Base-by-base conservation (phyloP, 2,113 vertebrate genomes). In the Gallinago paraguaiae region DNA sequence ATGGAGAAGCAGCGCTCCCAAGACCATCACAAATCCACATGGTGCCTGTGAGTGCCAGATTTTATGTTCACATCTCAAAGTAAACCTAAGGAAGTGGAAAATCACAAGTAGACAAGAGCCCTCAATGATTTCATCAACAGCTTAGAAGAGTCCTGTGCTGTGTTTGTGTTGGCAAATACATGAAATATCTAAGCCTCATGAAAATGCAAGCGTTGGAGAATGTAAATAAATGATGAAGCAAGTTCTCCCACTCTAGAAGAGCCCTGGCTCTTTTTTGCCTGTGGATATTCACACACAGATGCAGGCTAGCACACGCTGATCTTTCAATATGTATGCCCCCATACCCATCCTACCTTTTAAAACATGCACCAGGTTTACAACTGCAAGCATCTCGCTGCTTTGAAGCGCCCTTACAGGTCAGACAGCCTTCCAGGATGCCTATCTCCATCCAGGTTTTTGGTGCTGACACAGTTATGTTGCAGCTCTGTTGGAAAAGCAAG, bases 171-270 rank as follows among this genome's bases (percentile, higher is more conserved):
- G 81, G 89, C 61, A 89, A 53, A 67, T 27, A 71, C 11, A 41
- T 18, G 2, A 87, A 87, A 89, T 89, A 82, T 17, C 80, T 68
- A 79, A 82, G 41, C 30, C 48, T 92, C 7, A 9, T 31, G 24
- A 61, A 90, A 92, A 65, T 20, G 51, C 33, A 84, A 68, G 53
- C 48, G 39, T 56, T 72, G 20, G 51, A 75, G 56, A 11, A 41
- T 68, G 69, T 61, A 91, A 91, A 86, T 86, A 95, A 95, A 93
- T 14, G 50, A 85, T 41, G 53, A 85, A 57, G 50, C 18, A 68
- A 92, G 31, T 50, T 76, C 59, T 95, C 70, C 50, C 35, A 45
- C 76, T 75, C 50, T 8, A 39, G 51, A 80, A 81, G 46, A 81
- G 35, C 60, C 17, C 59, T 88, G 69, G 24, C 16, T n/a, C n/a